Conservation (phyloP, 2,888 invertebrate genomes). For the Unio pictorum region DNA sequence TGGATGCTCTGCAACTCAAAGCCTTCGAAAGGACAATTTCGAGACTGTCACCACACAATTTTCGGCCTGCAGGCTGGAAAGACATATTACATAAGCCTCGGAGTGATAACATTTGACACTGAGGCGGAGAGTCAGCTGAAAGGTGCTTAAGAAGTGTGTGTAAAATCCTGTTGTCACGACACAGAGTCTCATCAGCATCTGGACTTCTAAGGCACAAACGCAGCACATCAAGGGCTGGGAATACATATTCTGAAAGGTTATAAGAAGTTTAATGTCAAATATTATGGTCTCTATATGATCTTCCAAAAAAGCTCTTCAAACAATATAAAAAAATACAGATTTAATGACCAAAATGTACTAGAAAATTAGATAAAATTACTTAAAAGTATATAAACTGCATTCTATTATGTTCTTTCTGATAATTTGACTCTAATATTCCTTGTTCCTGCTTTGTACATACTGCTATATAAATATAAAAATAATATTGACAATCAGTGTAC, state of each 20-base stretch:
- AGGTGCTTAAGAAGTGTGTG: conserved; percentile 71
- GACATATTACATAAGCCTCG: conserved; percentile 85
- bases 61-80: conserved; percentile 74
- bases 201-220: conserved; percentile 85
- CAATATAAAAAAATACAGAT: neutral
- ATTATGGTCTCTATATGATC: too few species aligned
- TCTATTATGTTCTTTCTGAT: too few species aligned
- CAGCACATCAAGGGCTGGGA: conserved; percentile 90
- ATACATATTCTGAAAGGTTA: conserved; percentile 79
- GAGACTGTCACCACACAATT: conserved; percentile 47
- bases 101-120: conserved; percentile 73
- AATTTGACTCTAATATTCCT: too few species aligned
- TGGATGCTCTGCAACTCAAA: conserved; percentile 36
- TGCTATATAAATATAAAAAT: too few species aligned
- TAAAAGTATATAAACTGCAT: neutral
- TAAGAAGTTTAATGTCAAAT: neutral
- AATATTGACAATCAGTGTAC: too few species aligned
- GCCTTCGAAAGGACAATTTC: conserved; percentile 54
- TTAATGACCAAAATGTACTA: neutral
- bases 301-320: neutral
- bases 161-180: conserved; percentile 70
- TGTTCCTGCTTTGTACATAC: too few species aligned
- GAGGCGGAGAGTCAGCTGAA: conserved; percentile 36
- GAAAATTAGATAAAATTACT: neutral
- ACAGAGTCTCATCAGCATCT: conserved; percentile 76